A percentile compares a stretch with the other conserved stretches of the same genome.
These are phyloP conservation scores for Heterodera schachtii DNA, from an alignment of 1,140 invertebrate species.

Conservation along the genomic window DNA sequence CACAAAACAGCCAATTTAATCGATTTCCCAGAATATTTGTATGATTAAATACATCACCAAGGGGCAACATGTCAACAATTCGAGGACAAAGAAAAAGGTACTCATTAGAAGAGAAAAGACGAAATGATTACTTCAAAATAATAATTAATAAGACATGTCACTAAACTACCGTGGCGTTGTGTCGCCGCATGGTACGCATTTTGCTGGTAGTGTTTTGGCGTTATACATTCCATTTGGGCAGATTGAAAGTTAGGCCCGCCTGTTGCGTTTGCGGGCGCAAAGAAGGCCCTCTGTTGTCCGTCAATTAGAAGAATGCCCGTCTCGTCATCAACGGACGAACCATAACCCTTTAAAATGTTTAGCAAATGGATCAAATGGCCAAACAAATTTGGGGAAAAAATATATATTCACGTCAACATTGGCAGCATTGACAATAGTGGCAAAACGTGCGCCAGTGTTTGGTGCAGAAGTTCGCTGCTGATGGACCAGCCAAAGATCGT, in stretches of 20 bases:
- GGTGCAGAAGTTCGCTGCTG: constrained; percentile 1
- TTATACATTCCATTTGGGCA: not conserved
- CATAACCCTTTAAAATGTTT: constrained; percentile 5
- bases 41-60: too few species aligned
- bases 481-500: constrained; percentile 44
- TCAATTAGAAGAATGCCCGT: constrained; percentile 19
- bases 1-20: too few species aligned
- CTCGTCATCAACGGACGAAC: not conserved
- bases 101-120: too few species aligned
- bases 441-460: constrained; percentile 32
- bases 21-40: too few species aligned
- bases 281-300: constrained; percentile 22
- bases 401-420: not conserved
- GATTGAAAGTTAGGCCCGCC: not conserved
- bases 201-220: constrained; percentile 12
- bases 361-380: too few species aligned
- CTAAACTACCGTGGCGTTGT: not conserved
- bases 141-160: too few species aligned
- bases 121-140: too few species aligned
- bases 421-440: constrained; percentile 16
- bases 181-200: not conserved
- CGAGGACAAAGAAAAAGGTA: too few species aligned
- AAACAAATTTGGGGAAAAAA: too few species aligned
- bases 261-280: not conserved
- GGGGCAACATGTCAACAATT: too few species aligned